phyloP scores from a whole-genome alignment of 2,113 vertebrate genomes.

The Thamnaconus septentrionalis region DNA sequence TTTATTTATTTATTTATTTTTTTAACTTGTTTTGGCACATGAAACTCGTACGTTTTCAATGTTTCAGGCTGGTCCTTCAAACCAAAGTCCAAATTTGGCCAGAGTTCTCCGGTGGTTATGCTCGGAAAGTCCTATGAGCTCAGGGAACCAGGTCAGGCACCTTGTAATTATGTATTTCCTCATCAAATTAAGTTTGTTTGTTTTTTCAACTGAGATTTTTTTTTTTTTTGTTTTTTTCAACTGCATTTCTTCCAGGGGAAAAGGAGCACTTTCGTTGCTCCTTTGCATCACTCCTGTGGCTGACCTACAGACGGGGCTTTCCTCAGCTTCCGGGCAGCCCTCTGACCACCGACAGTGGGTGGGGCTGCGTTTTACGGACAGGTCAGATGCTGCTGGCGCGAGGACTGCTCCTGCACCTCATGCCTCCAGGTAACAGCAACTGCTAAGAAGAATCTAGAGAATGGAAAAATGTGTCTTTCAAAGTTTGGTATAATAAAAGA shows the following conservation, averaged over 20 bases:
- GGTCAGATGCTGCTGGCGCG: slow-evolving; percentile 93
- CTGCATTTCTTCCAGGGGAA: slow-evolving; percentile 69
- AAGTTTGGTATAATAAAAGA: slow-evolving; percentile 19
- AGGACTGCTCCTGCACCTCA: slow-evolving; percentile 83
- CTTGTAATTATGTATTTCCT: neutral
- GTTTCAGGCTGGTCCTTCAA: slow-evolving; percentile 86
- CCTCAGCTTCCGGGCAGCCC: slow-evolving; percentile 83
- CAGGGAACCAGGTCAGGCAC: slow-evolving; percentile 79
- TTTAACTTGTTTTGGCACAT: neutral
- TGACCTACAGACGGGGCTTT: slow-evolving; percentile 89
- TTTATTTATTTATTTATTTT: too few relatives aligned
- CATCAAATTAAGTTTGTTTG: too few relatives aligned
- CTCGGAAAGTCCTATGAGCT: slow-evolving; percentile 83
- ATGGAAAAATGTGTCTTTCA: slow-evolving; percentile 31
- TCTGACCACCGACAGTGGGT: slow-evolving; percentile 89
- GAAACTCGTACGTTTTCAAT: neutral
- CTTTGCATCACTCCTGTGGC: slow-evolving; percentile 86
- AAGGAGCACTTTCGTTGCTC: slow-evolving; percentile 82
- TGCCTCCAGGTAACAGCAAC: slow-evolving; percentile 76
- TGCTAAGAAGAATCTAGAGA: neutral
- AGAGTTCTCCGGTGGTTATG: slow-evolving; percentile 79
- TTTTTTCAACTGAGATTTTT: neutral
- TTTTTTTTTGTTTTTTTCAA: neutral
- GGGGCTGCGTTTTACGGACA: slow-evolving; percentile 92
- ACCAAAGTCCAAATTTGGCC: slow-evolving; percentile 86